phyloP scores from a whole-genome alignment of 2,888 invertebrate species.

The Portevinia maculata region DNA sequence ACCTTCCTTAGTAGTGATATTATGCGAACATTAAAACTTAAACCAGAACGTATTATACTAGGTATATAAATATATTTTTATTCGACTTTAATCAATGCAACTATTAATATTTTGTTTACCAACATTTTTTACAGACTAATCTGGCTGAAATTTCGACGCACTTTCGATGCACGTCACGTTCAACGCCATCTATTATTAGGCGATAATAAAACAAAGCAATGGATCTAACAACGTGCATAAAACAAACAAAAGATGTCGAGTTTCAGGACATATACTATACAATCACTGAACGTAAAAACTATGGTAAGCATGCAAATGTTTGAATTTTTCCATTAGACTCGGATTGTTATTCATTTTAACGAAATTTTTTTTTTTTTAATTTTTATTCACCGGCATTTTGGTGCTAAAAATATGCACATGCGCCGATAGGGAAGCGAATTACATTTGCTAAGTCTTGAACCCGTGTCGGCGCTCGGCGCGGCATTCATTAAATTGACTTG shows the following conservation, averaged over 20 bases:
- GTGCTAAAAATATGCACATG: conserved; percentile 35
- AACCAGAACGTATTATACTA: no score
- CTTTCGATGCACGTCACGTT: conserved; percentile 66
- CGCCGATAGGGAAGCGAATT: conserved; percentile 20
- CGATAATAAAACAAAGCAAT: conserved; percentile 66
- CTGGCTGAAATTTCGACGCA: conserved; percentile 38
- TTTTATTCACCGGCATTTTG: background rate
- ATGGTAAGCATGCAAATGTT: conserved; percentile 78
- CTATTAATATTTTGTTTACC: background rate
- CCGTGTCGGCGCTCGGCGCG: no score
- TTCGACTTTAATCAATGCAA: no score
- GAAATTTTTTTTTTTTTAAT: background rate
- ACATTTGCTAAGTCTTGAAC: background rate
- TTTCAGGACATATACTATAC: conserved; percentile 82
- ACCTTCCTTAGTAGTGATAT: no score
- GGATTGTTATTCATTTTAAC: background rate
- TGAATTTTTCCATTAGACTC: background rate
- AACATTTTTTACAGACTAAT: conserved; percentile 42
- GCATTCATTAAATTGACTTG: conserved; percentile 9
- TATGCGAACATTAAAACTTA: no score
- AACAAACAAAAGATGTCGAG: conserved; percentile 81
- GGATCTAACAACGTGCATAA: conserved; percentile 75
- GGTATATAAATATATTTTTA: no score
- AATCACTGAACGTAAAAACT: conserved; percentile 79
- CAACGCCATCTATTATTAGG: conserved; percentile 50